Evolutionary conservation across 2,797 vertebrate species (phyloP), one percentile per base, ranked within the genome.

Genomic region (Benthosema pterotum): DNA sequence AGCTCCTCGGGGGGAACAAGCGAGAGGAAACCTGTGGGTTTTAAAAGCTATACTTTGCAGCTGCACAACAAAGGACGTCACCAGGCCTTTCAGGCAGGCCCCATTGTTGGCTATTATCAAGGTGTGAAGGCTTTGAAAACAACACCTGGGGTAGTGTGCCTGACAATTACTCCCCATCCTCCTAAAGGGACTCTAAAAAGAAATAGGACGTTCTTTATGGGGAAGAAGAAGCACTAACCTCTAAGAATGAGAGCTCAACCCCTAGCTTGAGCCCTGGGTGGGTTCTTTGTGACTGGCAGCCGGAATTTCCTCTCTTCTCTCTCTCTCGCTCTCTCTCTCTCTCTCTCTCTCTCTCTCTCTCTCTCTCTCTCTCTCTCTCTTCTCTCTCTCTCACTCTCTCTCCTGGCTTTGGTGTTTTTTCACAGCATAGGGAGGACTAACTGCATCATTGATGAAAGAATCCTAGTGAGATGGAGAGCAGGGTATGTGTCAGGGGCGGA

Each of bases 71-170:
- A 92, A 93, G 89, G 89, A 90, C 77, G 88, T 83, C 80, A 82
- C 71, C 60, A 59, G 57, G 83, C 81, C 85, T 90, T 87, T 91
- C 91, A 90, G 83, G 83, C 84, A 71, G 68, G 68, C 83, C 70
- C 80, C 68, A 82, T 92, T 92, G 92, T 89, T 80, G 74, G 71
- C 73, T 78, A 75, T 88, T 89, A 83, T 90, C 82, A 89, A 93
- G 92, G 92, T 92, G 92, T 91, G 88, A 93, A 89, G 84, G 80
- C 88, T 88, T 85, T 90, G 87, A 91, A 91, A 89, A 82, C 86
- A 89, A 91, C 91, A 92, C 92, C 91, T 92, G 88, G 79, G 80
- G 78, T 87, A 86, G 86, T 83, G 81, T 75, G 84, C 85, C 77
- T 83, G 70, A 88, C 91, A 88, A 89, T 87, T 78, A 64, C 71